Evolutionary conservation across 1,140 invertebrate genomes (phyloP), one percentile per base, ranked within the genome.

Genomic region (Panagrolaimus sp.): DNA sequence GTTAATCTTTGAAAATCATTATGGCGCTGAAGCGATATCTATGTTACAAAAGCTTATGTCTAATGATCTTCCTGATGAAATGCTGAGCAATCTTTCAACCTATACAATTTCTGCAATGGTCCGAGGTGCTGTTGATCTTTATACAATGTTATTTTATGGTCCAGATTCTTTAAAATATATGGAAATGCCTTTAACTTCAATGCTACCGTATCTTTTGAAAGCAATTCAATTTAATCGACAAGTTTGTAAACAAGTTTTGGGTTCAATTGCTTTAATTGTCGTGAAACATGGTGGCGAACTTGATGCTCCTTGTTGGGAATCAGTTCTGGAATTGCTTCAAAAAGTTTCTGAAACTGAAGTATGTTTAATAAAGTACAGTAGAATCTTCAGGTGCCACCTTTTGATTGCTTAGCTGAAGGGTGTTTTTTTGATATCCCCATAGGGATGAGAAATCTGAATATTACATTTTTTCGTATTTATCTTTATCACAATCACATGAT

Each of bases 81-180:
- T 58, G 10, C 12, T 58, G 17, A 12, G 14, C 1, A 28, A 58
- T 12, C 14, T 58, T 21, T 28, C 52, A 14, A 9, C 28, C 8
- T 28, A 58, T 8, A 58, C 52, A n/a, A 26, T 21, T 21, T 2
- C 28, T 8, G 52, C 52, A 12, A 58, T 58, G 52, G 21, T 10
- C 17, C 52, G 52, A 26, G 52, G 52, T 1, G 52, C 52, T 12
- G 52, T 58, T 28, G 21, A 26, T 28, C 52, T 58, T 12, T 58
- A 58, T 28, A 58, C 52, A 14, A 58, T 58, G 52, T 4, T 58
- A 12, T 58, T 58, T 28, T 58, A 28, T 21, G 52, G 52, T 21
- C 52, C 52, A 1, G 52, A 58, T 58, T 10, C 21, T 12, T 26
- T 21, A 26, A 12, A 26, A n/a, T 21, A n/a, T 28, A 58, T 58